Percentiles rank a stretch among this genome's conserved stretches.
Conservation (phyloP, 1,140 invertebrate species). For the Trachymyrmex cornetzi region DNA sequence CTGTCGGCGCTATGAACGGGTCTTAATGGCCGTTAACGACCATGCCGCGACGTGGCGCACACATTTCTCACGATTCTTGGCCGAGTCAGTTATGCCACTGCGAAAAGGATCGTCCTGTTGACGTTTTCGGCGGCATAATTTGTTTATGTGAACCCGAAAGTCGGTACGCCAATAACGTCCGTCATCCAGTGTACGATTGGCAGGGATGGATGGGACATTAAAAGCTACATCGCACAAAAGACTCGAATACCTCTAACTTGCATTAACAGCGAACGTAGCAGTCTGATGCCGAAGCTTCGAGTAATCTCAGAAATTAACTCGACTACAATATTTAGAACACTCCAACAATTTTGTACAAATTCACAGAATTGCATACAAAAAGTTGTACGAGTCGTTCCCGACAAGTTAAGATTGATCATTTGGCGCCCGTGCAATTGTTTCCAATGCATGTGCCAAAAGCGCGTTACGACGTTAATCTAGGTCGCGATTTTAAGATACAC, state of each 20-base stretch:
- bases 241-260: neutral
- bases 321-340: neutral
- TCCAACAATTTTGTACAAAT: constrained; percentile 7
- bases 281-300: neutral
- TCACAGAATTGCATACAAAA: neutral
- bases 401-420: constrained; percentile 47
- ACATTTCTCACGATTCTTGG: constrained; percentile 60
- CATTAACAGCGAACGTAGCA: neutral
- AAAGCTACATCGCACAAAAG: neutral
- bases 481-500: neutral
- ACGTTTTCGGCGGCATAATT: constrained; percentile 24
- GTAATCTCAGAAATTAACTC: neutral
- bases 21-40: constrained; percentile 63
- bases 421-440: constrained; percentile 48
- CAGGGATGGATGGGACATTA: neutral
- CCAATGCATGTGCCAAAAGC: constrained; percentile 36
- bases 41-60: constrained; percentile 34
- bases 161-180: neutral
- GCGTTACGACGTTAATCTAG: constrained; percentile 13
- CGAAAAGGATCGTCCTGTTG: constrained; percentile 28
- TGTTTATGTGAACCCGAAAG: constrained; percentile 35
- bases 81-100: constrained; percentile 26
- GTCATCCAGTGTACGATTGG: neutral
- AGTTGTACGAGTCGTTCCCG: neutral
- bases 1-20: constrained; percentile 57